Conservation (phyloP, 1,140 invertebrate species). For the Drosophila baimaii region DNA sequence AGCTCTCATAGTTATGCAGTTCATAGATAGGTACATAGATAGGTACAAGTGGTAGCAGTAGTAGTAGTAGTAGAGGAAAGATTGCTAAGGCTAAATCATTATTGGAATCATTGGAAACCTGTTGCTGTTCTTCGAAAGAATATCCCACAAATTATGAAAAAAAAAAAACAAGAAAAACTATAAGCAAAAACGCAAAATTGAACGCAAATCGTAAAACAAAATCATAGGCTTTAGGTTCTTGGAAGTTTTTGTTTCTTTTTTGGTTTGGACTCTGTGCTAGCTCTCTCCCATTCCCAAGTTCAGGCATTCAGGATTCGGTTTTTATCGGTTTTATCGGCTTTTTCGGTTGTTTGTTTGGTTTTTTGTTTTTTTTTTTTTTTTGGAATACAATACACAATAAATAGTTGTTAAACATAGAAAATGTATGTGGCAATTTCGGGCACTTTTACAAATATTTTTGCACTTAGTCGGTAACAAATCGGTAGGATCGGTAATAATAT, state of each 20-base stretch:
- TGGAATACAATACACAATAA: constrained; percentile 79
- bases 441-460: constrained; percentile 54
- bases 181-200: constrained; percentile 25
- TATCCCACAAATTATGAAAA: constrained; percentile 40
- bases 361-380: constrained; percentile 20
- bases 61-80: constrained; percentile 69
- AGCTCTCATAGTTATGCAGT: constrained; percentile 23
- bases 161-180: constrained; percentile 15
- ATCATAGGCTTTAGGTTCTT: constrained; percentile 42
- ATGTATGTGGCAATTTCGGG: constrained; percentile 47
- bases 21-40: constrained; percentile 55
- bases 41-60: constrained; percentile 55
- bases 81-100: constrained; percentile 79
- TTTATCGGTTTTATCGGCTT: constrained; percentile 36
- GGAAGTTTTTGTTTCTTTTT: constrained; percentile 51
- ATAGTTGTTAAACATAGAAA: constrained; percentile 76
- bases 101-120: constrained; percentile 68
- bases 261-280: constrained; percentile 81
- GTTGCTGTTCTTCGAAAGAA: constrained; percentile 41
- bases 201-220: constrained; percentile 42
- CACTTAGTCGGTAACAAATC: constrained; percentile 68
- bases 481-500: constrained; percentile 52
- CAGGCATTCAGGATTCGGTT: constrained; percentile 72
- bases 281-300: constrained; percentile 84
- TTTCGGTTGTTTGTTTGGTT: too few relatives aligned